These are phyloP conservation scores for Castor canadensis DNA, from an alignment of 2,113 vertebrate genomes.

Conservation along the genomic window DNA sequence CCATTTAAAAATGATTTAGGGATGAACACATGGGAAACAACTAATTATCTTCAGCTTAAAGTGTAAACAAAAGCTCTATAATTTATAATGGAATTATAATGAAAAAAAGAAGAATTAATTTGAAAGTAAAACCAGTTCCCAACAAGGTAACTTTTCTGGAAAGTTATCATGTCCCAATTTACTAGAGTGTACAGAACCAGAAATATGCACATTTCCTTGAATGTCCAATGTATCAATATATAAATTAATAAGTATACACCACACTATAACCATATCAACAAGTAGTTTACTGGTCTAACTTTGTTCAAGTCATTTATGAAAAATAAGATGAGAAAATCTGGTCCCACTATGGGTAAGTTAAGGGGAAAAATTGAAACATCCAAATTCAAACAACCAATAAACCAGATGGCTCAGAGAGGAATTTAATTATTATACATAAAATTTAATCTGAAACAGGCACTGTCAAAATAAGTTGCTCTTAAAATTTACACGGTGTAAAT, in stretches of 20 bases:
- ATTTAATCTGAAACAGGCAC: conserved; percentile 79
- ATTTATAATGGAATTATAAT: too few species aligned
- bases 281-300: conserved; percentile 60
- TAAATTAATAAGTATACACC: neutral
- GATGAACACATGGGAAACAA: neutral
- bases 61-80: neutral
- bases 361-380: conserved; percentile 78
- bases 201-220: neutral
- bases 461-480: conserved; percentile 75
- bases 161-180: neutral
- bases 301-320: conserved; percentile 61
- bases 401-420: conserved; percentile 77
- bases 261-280: conserved; percentile 35
- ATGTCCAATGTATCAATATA: neutral
- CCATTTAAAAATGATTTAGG: neutral
- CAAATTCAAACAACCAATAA: conserved; percentile 79
- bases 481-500: conserved; percentile 70
- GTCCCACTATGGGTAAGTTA: conserved; percentile 75
- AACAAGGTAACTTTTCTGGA: neutral
- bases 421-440: conserved; percentile 83
- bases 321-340: conserved; percentile 72
- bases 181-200: neutral
- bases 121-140: neutral
- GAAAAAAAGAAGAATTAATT: neutral
- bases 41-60: neutral